phyloP scores from a whole-genome alignment of 2,797 vertebrate species.

The Pogoniulus pusillus region DNA sequence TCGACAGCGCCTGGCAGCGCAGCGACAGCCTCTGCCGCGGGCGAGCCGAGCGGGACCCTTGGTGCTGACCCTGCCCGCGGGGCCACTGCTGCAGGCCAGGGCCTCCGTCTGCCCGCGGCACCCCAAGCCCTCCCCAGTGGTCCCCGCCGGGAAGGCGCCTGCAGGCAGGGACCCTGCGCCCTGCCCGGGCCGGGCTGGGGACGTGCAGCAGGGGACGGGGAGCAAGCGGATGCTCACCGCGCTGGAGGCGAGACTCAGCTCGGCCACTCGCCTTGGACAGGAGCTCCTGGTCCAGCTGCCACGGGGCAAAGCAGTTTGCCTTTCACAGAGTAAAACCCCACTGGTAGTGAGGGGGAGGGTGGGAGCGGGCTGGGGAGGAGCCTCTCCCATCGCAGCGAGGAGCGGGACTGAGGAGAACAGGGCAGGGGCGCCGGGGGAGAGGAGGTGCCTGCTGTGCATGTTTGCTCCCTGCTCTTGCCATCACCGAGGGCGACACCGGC shows the following conservation, averaged over 20 bases:
- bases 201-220: rapidly evolving
- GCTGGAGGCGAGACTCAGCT: neutral
- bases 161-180: neutral
- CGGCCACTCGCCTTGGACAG: neutral
- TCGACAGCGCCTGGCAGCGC: constrained; percentile 92
- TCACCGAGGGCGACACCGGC: rapidly evolving
- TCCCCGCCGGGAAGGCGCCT: neutral
- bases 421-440: neutral
- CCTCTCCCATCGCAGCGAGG: neutral
- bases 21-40: constrained; percentile 95
- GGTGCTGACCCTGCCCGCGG: constrained; percentile 83
- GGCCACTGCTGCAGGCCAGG: neutral
- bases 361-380: neutral
- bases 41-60: constrained; percentile 91
- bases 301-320: neutral
- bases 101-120: neutral
- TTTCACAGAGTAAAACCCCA: neutral
- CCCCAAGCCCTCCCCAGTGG: neutral
- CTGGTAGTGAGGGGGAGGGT: neutral
- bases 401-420: constrained; percentile 2
- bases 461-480: neutral
- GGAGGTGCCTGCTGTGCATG: constrained; percentile 8
- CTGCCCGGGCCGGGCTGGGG: rapidly evolving
- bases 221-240: rapidly evolving
- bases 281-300: neutral